Evolutionary conservation across 2,888 invertebrate species (phyloP).

Genomic region (Spisula subtruncata): DNA sequence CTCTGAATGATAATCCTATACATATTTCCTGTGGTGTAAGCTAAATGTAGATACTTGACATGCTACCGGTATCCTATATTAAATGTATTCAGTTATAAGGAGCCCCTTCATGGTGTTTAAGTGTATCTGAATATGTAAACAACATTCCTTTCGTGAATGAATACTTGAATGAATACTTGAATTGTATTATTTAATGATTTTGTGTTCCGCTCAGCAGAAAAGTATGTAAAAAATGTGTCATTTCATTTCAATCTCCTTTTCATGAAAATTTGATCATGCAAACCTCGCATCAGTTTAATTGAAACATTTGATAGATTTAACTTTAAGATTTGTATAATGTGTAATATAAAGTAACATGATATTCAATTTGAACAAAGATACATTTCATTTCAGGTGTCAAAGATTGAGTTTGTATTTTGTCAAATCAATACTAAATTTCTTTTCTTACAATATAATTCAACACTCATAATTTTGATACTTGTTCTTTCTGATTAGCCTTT

Average conservation of each 20-base stretch:
- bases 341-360: slow-evolving; percentile 11
- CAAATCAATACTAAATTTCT: too few relatives aligned
- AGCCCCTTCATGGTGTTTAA: slow-evolving; percentile 21
- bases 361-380: not conserved
- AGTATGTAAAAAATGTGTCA: slow-evolving; percentile 31
- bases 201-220: not conserved
- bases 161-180: not conserved
- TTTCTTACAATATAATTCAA: too few relatives aligned
- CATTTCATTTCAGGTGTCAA: not conserved
- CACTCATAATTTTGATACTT: too few relatives aligned
- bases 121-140: slow-evolving; percentile 34
- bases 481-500: too few relatives aligned
- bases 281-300: slow-evolving; percentile 11
- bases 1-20: not conserved
- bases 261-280: not conserved
- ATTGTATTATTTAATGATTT: slow-evolving; percentile 18
- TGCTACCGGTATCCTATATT: not conserved
- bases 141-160: slow-evolving; percentile 27
- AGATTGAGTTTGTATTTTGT: too few relatives aligned
- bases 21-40: slow-evolving; percentile 4
- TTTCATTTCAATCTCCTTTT: not conserved
- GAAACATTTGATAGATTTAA: slow-evolving; percentile 16
- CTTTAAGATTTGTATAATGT: slow-evolving; percentile 15
- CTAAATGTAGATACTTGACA: slow-evolving; percentile 16
- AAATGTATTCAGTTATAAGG: not conserved